Base-by-base conservation (phyloP, 1,140 invertebrate species). In the Pseudachorutes palmiensis region DNA sequence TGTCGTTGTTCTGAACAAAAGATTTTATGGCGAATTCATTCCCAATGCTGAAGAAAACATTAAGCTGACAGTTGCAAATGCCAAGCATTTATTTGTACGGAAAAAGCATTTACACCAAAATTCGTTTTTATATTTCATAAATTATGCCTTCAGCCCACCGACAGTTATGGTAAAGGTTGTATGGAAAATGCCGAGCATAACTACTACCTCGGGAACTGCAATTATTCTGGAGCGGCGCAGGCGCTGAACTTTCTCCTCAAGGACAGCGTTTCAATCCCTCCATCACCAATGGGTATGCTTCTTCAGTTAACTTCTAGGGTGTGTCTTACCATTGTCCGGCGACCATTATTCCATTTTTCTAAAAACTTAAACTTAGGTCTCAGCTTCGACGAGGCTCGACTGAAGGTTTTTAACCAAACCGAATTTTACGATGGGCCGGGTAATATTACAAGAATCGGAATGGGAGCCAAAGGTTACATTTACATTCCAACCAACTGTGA, bases 71-170 rank as follows among this genome's bases (percentile, higher is more conserved):
- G 57, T 67, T 1, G 55, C 45, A 19, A 67, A 65, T 19, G 65
- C 67, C 14, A 66, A 64, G 22, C 70, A 72, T 63, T 41, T 69
- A 22, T 64, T 71, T 49, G 70, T 71, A 68, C 65, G 66, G 32
- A 1, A 41, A n/a, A 45, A 45, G 9, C 36, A 12, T 45, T 19
- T 12, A 45, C 36, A 45, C 19, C 19, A 45, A 45, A 12, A 12
- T 45, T 19, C 36, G 19, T 45, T 45, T 12, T 45, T 12, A 9
- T 9, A 12, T 45, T 12, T 12, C 36, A 9, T 55, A 55, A 55
- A 14, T 14, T 55, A 14, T 55, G 12, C 12, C 12, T 5, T 5
- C 24, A 60, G 58, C 58, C 58, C 3, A 60, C 58, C 5, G 58
- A 60, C 24, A 60, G 24, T 60, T 60, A 30, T 31, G 58, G 58